Base-by-base conservation (phyloP, 2,797 vertebrate species). In the Pogoniulus pusillus region DNA sequence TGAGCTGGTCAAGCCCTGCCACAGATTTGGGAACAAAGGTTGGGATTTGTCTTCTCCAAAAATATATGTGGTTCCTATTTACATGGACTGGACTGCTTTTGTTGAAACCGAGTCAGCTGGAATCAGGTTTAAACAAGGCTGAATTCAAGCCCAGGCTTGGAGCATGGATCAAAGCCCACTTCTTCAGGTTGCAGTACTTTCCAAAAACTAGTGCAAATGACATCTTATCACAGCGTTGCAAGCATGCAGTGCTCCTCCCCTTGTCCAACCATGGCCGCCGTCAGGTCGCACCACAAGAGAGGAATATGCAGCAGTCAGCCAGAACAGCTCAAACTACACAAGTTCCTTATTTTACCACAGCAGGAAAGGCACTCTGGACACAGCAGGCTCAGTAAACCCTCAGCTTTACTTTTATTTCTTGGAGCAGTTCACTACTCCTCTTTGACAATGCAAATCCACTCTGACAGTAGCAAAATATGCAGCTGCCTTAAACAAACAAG, bases 191-290 rank as follows among this genome's bases (percentile, higher is more conserved):
- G 97, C 96, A 97, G 96, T 93, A 97, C 93, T 97, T 96, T 69
- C 63, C 82, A 96, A 95, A 96, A 96, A 96, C 96, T 97, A 98
- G 97, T 97, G 97, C 97, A 98, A 98, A 98, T 96, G 94, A 93
- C 90, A 96, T 96, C 96, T 94, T 93, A 96, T 97, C 96, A 97
- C 97, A 97, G 97, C 97, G 96, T 97, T 96, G 95, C 96, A 97
- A 97, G 96, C 91, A 81, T 92, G 95, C 96, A 95, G 85, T 82
- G 88, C 94, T 95, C 95, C 97, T 96, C 94, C 93, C 94, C 96
- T 93, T 94, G 89, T 93, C 85, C 87, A 91, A 95, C 79, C 54
- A 80, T 12, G 75, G 95, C 89, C 88, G 89, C 90, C 93, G 78
- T 94, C 74, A 77, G 81, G 96, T 95, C 91, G 95, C 71, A 95